Evolutionary conservation across 2,888 invertebrate genomes (phyloP).

Genomic region (Arge pagana): DNA sequence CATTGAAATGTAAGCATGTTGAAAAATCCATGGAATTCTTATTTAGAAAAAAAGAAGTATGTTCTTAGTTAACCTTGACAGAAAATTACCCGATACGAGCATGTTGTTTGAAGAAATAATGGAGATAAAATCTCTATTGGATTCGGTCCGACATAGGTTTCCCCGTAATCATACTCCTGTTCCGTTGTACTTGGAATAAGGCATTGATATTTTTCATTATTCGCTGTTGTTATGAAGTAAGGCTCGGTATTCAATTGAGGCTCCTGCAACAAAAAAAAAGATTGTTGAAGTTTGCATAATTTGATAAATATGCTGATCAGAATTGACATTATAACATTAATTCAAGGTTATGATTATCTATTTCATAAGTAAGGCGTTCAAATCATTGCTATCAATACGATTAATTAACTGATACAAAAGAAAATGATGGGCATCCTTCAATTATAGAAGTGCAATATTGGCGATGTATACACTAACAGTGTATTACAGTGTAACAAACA

Average conservation of each 20-base stretch:
- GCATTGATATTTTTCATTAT: slow-evolving; percentile 85
- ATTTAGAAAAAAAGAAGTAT: slow-evolving; percentile 4
- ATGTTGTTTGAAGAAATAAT: slow-evolving; percentile 77
- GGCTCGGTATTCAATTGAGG: slow-evolving; percentile 60
- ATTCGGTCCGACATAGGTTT: slow-evolving; percentile 73
- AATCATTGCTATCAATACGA: too few species aligned
- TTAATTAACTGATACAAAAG: too few species aligned
- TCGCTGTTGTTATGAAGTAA: slow-evolving; percentile 72
- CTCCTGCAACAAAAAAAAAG: slow-evolving; percentile 40
- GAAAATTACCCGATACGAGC: slow-evolving; percentile 72
- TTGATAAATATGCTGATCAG: too few species aligned
- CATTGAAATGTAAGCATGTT: too few species aligned
- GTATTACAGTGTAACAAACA: not conserved
- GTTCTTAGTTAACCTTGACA: not conserved
- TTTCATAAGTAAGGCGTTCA: too few species aligned
- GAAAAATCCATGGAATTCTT: slow-evolving; percentile 5
- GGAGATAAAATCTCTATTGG: slow-evolving; percentile 78
- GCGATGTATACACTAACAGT: not conserved
- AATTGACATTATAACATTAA: too few species aligned
- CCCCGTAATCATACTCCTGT: slow-evolving; percentile 61
- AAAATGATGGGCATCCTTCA: not conserved
- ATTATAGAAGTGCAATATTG: not conserved
- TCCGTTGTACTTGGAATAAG: slow-evolving; percentile 71
- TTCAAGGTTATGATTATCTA: too few species aligned
- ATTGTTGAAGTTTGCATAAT: too few species aligned